Percentiles rank a stretch among this genome's conserved stretches.
These are phyloP conservation scores for Sylvietta virens DNA, from an alignment of 2,113 vertebrate species.

Conservation along the genomic window DNA sequence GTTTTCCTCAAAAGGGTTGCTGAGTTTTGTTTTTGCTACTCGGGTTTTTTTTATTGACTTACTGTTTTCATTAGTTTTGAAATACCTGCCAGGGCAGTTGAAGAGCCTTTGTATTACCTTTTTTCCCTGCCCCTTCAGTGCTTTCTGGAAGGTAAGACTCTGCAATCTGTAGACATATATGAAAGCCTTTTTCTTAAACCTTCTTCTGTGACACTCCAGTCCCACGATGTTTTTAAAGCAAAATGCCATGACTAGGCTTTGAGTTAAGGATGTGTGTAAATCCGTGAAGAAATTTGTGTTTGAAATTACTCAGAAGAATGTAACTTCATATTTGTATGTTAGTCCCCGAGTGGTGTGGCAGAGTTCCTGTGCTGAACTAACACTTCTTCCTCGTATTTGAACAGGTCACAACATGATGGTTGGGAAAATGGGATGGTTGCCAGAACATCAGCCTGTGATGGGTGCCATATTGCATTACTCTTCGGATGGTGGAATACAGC, in stretches of 20 bases:
- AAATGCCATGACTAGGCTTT: neutral
- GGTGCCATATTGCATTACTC: neutral
- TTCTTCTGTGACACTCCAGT: neutral
- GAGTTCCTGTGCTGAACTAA: neutral
- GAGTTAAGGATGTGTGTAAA: neutral
- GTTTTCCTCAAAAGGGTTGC: neutral
- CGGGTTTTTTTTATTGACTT: neutral
- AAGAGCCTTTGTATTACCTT: neutral
- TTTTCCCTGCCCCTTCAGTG: neutral
- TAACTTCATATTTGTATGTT: neutral
- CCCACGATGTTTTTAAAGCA: neutral
- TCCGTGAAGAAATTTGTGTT: neutral
- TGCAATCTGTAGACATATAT: neutral
- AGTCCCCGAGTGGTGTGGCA: accelerated
- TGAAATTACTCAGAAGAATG: neutral
- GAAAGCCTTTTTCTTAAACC: neutral
- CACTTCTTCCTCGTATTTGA: neutral
- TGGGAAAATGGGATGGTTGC: neutral
- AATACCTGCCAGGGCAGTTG: neutral
- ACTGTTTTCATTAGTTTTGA: neutral
- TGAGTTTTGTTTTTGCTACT: neutral
- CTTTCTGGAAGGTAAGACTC: neutral
- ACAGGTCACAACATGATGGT: neutral
- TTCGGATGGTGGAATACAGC: neutral
- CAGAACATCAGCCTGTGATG: neutral